Conservation (phyloP, 1,140 invertebrate genomes). For the Eubasilissa regina region DNA sequence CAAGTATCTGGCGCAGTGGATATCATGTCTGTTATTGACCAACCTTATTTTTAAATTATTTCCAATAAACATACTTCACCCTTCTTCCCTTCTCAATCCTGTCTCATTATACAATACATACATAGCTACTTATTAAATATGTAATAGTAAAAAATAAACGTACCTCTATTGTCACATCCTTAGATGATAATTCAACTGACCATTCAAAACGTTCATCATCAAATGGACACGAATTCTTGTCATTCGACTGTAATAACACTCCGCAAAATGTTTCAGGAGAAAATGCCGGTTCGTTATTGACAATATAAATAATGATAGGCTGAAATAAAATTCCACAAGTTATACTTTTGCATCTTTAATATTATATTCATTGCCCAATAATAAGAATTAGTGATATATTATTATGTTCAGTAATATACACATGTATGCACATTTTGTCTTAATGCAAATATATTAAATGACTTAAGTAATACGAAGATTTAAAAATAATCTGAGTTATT, state of each 20-base stretch:
- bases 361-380: too few species aligned
- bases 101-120: too few species aligned
- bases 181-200: constrained; percentile 70
- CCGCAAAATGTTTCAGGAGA: constrained; percentile 72
- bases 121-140: too few species aligned
- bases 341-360: too few species aligned
- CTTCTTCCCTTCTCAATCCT: too few species aligned
- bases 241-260: constrained; percentile 71
- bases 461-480: neutral
- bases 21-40: too few species aligned
- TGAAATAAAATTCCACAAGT: constrained; percentile 62
- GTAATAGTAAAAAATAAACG: neutral
- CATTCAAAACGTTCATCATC: constrained; percentile 71
- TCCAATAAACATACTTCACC: too few species aligned
- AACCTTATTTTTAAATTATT: too few species aligned
- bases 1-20: too few species aligned
- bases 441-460: neutral
- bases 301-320: constrained; percentile 74
- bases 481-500: constrained; percentile 51
- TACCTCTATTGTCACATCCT: constrained; percentile 19
- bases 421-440: too few species aligned
- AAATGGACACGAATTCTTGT: constrained; percentile 63
- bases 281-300: constrained; percentile 70
- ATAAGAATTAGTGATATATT: too few species aligned
- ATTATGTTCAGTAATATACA: too few species aligned